Percentiles rank a stretch among this genome's conserved stretches.
Evolutionary conservation across 2,113 vertebrate species (phyloP).

Genomic region (Forbesichthys agassizii): DNA sequence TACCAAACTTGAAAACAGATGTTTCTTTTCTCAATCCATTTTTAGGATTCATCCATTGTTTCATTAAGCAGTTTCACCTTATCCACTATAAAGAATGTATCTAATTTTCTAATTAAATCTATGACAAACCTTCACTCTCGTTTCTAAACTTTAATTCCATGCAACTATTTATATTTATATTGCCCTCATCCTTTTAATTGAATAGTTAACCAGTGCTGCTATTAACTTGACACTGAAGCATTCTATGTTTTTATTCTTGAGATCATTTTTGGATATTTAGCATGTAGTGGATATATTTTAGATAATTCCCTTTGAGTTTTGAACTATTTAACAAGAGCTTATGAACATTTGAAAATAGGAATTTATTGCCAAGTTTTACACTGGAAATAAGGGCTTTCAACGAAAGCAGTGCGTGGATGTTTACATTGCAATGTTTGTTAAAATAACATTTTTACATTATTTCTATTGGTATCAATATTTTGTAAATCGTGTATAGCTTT

Average conservation of each 20-base stretch:
- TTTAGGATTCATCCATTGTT: not conserved
- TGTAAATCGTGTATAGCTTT: slow-evolving; percentile 66
- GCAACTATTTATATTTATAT: not conserved
- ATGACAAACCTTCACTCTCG: not conserved
- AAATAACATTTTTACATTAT: slow-evolving; percentile 50
- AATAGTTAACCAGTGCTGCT: slow-evolving; percentile 56
- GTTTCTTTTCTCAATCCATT: not conserved
- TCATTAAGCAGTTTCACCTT: slow-evolving; percentile 1
- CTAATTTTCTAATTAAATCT: not conserved
- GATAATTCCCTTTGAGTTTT: not conserved
- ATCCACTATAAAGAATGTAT: not conserved
- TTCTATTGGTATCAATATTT: slow-evolving; percentile 41
- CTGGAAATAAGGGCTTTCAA: slow-evolving; percentile 24
- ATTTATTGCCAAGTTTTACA: slow-evolving; percentile 28
- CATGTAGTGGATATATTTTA: not conserved
- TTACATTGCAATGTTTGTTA: slow-evolving; percentile 72
- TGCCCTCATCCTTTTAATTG: slow-evolving; percentile 5
- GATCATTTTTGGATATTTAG: slow-evolving; percentile 10
- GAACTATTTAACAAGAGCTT: slow-evolving; percentile 26
- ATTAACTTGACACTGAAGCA: slow-evolving; percentile 41
- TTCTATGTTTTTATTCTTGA: slow-evolving; percentile 14
- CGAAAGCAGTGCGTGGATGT: slow-evolving; percentile 64
- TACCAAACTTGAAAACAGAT: not conserved
- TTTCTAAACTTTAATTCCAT: not conserved
- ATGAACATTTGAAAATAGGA: slow-evolving; percentile 8